Percentiles rank a stretch among this genome's conserved stretches.
Conservation (phyloP, 1,140 invertebrate genomes). For the Amphibalanus amphitrite region DNA sequence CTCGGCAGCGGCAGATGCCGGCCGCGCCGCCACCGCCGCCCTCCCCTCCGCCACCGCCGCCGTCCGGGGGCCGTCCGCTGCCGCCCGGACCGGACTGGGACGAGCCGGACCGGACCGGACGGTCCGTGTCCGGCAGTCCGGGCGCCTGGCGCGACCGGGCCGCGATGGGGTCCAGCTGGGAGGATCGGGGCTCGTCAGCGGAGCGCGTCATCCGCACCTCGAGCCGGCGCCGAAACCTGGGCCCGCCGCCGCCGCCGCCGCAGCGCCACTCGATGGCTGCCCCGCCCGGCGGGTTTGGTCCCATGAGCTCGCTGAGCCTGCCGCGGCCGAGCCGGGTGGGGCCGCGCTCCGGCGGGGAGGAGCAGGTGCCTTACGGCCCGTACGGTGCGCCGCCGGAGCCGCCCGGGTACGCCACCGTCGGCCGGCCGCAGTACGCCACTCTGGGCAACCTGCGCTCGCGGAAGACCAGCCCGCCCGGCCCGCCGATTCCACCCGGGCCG, state of each 20-base stretch:
- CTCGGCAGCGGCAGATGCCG: slow-evolving; percentile 56
- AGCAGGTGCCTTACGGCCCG: background rate
- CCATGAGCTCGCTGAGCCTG: background rate
- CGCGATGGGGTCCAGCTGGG: too few species aligned
- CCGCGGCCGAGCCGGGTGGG: background rate
- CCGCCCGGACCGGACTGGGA: background rate
- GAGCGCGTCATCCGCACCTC: background rate
- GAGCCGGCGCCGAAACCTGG: background rate
- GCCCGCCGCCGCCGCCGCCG: too few species aligned
- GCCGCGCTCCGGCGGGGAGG: background rate
- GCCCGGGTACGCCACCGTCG: slow-evolving; percentile 28
- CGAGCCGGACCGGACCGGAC: background rate
- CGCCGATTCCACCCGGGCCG: too few species aligned
- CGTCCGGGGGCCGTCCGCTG: too few species aligned
- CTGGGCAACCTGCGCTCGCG: background rate
- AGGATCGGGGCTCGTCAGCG: background rate
- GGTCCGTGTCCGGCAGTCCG: background rate
- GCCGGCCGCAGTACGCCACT: slow-evolving; percentile 11
- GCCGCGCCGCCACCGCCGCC: slow-evolving; percentile 40
- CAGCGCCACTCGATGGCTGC: background rate
- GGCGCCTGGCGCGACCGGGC: background rate
- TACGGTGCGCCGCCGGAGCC: background rate
- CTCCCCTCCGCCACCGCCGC: slow-evolving; percentile 43
- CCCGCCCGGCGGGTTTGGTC: background rate
- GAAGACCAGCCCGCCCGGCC: too few species aligned